Percentiles rank a stretch among this genome's conserved stretches.
Conservation (phyloP, 2,888 invertebrate species). For the Athetis lepigone region DNA sequence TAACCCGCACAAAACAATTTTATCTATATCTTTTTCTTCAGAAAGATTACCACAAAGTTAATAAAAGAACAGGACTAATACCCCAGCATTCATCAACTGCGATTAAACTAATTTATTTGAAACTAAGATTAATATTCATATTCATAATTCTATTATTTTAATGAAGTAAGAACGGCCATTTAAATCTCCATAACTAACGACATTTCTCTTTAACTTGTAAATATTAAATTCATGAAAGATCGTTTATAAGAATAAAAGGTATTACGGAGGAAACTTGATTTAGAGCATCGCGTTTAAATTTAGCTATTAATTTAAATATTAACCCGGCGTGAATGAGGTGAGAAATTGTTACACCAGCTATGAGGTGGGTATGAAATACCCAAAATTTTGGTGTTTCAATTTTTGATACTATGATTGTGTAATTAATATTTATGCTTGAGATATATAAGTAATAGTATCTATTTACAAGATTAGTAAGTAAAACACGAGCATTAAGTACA, state of each 20-base stretch:
- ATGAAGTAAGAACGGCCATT: conserved; percentile 33
- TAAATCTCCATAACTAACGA: conserved; percentile 43
- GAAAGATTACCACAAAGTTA: not conserved
- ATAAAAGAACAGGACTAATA: conserved; percentile 23
- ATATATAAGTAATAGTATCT: no score
- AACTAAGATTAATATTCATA: conserved; percentile 55
- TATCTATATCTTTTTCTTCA: not conserved
- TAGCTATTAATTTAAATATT: conserved; percentile 42
- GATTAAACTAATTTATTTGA: conserved; percentile 27
- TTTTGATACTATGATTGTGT: no score
- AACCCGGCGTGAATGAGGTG: no score
- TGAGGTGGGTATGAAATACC: no score
- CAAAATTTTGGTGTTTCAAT: no score
- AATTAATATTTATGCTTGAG: no score
- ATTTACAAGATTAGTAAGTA: no score
- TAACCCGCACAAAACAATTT: conserved; percentile 8
- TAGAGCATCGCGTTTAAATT: conserved; percentile 18
- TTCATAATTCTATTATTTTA: conserved; percentile 35
- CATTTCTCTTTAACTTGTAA: conserved; percentile 40
- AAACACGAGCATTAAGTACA: no score
- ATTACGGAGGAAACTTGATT: conserved; percentile 40
- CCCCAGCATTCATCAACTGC: conserved; percentile 34
- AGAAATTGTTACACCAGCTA: no score
- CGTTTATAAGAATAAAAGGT: conserved; percentile 42
- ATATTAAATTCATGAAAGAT: conserved; percentile 41